Evolutionary conservation across 2,888 invertebrate genomes (phyloP).

Genomic region (Dasypogon diadema): DNA sequence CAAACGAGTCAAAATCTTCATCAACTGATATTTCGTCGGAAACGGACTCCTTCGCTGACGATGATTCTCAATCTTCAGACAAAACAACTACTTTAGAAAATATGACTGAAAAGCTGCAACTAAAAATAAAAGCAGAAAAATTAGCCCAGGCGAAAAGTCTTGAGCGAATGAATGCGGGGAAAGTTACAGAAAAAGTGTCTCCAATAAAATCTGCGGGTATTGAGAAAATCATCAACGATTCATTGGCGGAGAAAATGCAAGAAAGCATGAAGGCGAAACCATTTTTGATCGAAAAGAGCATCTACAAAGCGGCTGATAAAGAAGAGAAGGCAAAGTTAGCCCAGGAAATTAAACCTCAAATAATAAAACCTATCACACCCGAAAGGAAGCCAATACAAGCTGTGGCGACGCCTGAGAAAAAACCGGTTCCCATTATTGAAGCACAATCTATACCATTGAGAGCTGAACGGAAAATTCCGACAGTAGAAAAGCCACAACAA

Average conservation of each 20-base stretch:
- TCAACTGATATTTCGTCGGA: constrained; percentile 66
- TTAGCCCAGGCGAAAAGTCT: constrained; percentile 57
- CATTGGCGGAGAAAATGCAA: constrained; percentile 61
- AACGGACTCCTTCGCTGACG: constrained; percentile 66
- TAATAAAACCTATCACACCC: constrained; percentile 1
- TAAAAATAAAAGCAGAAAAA: constrained; percentile 62
- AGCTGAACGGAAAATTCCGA: constrained; percentile 61
- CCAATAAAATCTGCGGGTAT: constrained; percentile 59
- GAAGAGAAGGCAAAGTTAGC: constrained; percentile 48
- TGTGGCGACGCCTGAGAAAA: constrained; percentile 17
- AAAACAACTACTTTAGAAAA: constrained; percentile 64
- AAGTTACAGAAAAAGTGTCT: constrained; percentile 57
- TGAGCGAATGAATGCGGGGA: constrained; percentile 42
- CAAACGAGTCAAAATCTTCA: constrained; percentile 64
- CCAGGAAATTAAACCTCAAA: constrained; percentile 27
- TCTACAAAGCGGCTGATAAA: constrained; percentile 50
- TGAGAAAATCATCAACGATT: constrained; percentile 63
- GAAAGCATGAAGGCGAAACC: constrained; percentile 62
- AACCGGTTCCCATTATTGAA: constrained; percentile 12
- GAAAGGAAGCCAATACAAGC: constrained; percentile 1
- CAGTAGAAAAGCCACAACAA: constrained; percentile 19
- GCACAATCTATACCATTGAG: constrained; percentile 59
- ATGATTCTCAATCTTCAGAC: constrained; percentile 68
- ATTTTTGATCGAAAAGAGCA: constrained; percentile 54
- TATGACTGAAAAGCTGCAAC: constrained; percentile 62